Conservation (phyloP, 2,888 invertebrate genomes). For the Helobdella robusta region DNA sequence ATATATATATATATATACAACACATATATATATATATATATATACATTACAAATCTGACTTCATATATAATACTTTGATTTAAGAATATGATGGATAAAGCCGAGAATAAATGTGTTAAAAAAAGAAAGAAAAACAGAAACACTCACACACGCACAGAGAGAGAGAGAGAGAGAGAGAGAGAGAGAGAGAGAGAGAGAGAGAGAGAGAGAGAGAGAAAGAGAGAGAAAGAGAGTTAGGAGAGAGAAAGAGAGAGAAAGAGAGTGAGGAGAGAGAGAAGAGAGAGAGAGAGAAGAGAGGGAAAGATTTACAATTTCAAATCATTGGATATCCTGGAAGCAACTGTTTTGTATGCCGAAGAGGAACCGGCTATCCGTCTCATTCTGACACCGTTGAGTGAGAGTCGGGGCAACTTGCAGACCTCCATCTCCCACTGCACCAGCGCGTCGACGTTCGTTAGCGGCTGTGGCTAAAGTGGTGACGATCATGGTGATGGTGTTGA, state of each 20-base stretch:
- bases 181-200: background rate
- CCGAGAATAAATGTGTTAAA: background rate
- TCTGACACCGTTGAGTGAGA: constrained; percentile 94
- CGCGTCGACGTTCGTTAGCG: constrained; percentile 80
- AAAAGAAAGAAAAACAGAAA: background rate
- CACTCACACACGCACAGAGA: background rate
- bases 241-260: background rate
- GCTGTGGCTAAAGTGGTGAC: constrained; percentile 14
- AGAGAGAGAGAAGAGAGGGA: background rate
- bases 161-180: background rate
- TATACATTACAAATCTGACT: too few relatives aligned
- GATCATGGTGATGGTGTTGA: too few relatives aligned
- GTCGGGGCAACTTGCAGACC: constrained; percentile 86
- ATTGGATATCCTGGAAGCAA: constrained; percentile 99
- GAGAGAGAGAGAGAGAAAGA: background rate
- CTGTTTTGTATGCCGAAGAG: constrained; percentile 97
- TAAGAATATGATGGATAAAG: background rate
- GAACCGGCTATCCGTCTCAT: constrained; percentile 60
- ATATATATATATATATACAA: constrained; percentile 1
- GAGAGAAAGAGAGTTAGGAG: background rate
- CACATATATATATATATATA: too few relatives aligned
- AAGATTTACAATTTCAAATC: constrained; percentile 75
- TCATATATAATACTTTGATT: too few relatives aligned
- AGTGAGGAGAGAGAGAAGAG: background rate
- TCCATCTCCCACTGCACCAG: constrained; percentile 70